These are phyloP conservation scores for Amphipyra berbera DNA, from an alignment of 2,888 invertebrate species.

Conservation along the genomic window DNA sequence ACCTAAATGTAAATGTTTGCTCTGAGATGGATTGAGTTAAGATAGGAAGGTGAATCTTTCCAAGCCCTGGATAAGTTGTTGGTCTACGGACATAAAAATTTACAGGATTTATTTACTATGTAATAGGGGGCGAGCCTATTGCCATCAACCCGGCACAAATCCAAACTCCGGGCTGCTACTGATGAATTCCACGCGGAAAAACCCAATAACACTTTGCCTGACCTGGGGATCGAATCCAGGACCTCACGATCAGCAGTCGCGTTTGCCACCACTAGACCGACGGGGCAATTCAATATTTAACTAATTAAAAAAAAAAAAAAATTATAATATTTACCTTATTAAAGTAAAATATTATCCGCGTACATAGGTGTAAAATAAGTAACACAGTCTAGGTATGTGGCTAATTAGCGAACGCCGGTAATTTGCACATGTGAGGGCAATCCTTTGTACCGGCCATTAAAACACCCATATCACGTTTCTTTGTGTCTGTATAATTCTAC, in stretches of 20 bases:
- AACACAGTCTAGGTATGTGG: slow-evolving; percentile 54
- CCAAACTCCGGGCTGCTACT: no score
- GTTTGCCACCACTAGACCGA: no score
- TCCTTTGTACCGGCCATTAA: slow-evolving; percentile 80
- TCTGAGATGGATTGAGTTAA: slow-evolving; percentile 40
- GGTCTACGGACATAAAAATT: slow-evolving; percentile 1
- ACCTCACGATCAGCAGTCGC: no score
- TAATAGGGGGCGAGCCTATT: no score
- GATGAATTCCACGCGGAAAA: no score
- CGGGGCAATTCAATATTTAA: no score
- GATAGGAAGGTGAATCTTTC: slow-evolving; percentile 17
- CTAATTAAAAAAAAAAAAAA: no score
- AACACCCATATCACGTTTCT: slow-evolving; percentile 85
- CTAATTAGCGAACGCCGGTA: slow-evolving; percentile 75
- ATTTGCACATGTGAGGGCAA: slow-evolving; percentile 73
- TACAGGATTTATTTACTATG: neutral
- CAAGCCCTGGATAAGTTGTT: neutral
- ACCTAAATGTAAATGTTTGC: slow-evolving; percentile 49
- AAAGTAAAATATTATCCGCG: slow-evolving; percentile 8
- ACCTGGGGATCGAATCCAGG: no score
- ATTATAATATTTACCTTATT: no score
- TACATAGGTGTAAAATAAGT: slow-evolving; percentile 26
- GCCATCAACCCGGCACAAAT: no score
- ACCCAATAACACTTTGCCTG: no score
- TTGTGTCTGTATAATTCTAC: slow-evolving; percentile 71